Evolutionary conservation across 1,140 invertebrate species (phyloP).

Genomic region (Pissodes strobi): DNA sequence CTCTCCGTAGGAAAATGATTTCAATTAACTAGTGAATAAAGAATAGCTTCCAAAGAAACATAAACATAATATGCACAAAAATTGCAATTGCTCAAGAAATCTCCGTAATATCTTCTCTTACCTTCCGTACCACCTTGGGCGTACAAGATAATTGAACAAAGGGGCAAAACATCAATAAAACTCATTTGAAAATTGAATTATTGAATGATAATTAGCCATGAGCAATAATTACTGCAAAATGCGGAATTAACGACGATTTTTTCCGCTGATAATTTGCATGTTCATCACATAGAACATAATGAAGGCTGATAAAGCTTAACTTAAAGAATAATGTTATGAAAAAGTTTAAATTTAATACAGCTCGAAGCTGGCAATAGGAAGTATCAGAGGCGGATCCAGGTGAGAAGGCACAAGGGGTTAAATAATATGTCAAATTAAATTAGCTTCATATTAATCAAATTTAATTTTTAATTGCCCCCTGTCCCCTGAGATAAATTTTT

Average conservation of each 20-base stretch:
- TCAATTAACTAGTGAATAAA: too few species aligned
- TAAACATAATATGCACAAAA: neutral
- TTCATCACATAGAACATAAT: conserved; percentile 11
- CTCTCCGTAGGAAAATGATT: too few species aligned
- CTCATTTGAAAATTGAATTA: conserved; percentile 2
- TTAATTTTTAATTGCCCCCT: too few species aligned
- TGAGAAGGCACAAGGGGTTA: too few species aligned
- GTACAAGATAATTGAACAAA: neutral
- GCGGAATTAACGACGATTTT: conserved; percentile 13
- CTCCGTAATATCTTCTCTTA: neutral
- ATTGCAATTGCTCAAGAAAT: neutral
- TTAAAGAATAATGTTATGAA: conserved; percentile 1
- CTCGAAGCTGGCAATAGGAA: too few species aligned
- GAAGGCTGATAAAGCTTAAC: conserved; percentile 2
- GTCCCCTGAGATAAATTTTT: too few species aligned
- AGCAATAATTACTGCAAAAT: conserved; percentile 9
- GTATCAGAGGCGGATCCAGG: too few species aligned
- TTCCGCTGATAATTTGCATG: conserved; percentile 11
- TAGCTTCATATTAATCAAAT: too few species aligned
- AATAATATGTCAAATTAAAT: too few species aligned
- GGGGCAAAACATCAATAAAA: conserved; percentile 1
- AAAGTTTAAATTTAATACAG: neutral
- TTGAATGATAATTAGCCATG: neutral
- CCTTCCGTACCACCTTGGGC: conserved; percentile 3
- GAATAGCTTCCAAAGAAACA: neutral